These are phyloP conservation scores for Pygocentrus nattereri DNA, from an alignment of 2,797 vertebrate genomes.

Conservation along the genomic window DNA sequence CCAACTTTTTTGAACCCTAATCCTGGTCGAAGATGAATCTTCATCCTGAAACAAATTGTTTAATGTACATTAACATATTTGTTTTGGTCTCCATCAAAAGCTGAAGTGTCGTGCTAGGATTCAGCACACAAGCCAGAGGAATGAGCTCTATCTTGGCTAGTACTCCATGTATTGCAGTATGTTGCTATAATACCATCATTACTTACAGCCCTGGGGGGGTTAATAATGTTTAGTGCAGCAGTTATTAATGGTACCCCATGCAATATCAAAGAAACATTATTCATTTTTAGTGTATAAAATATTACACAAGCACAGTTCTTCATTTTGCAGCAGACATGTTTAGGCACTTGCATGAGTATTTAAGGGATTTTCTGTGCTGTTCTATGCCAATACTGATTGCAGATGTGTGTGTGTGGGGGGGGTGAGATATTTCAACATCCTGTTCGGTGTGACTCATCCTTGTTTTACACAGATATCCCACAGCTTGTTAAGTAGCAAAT, in stretches of 20 bases:
- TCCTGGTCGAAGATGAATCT: neutral
- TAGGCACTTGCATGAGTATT: neutral
- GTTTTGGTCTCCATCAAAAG: neutral
- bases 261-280: neutral
- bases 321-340: neutral
- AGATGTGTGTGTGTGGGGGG: neutral
- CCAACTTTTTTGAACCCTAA: neutral
- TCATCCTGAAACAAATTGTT: neutral
- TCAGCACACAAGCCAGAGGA: neutral
- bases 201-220: neutral
- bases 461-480: neutral
- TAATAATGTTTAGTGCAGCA: neutral
- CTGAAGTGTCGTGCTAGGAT: neutral
- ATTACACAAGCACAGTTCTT: neutral
- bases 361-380: neutral
- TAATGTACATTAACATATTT: neutral
- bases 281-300: neutral
- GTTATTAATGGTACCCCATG: neutral
- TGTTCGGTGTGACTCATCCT: neutral
- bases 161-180: neutral
- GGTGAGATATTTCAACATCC: neutral
- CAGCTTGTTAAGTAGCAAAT: neutral
- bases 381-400: neutral
- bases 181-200: neutral
- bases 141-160: neutral